Base-by-base conservation (phyloP, 2,797 vertebrate species). In the Semaprochilodus insignis region DNA sequence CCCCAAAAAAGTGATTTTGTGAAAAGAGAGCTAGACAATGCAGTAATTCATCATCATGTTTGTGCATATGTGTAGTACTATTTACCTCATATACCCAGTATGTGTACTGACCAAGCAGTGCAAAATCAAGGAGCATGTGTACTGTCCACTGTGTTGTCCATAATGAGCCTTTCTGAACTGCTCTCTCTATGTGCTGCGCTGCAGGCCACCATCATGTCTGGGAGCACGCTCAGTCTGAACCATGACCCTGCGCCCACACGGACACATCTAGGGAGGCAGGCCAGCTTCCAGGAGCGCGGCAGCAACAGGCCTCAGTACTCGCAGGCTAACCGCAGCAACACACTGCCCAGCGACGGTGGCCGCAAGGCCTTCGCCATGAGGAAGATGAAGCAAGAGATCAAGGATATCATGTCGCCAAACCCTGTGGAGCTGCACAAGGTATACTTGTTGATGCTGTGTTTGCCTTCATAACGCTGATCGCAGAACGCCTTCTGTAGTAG, bases 131-230 rank as follows among this genome's bases (percentile, higher is more conserved):
- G 27, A 81, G 36, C 71, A 8, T 83, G 65, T 78, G 65, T 75
- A 13, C 36, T 55, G 3, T 34, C 34, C 15, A 15, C 25, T 80
- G 73, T 66, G 54, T n/a, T 6, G 19, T 52, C 25, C 75, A 59
- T 51, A 72, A 63, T n/a, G 71, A 78, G 40, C 65, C 27, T 6
- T 62, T 76, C 59, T 81, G 51, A 48, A 40, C 72, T 51, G 27
- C 13, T 25, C 34, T 70, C 1, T 67, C 16, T 44, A 4, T 83
- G 75, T 81, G 19, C 52, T 65, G n/a, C 82, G 80, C 78, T 93
- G 74, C 91, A 99, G 98, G 98, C 98, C 66, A 98, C 98, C 89
- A 99, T 99, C 92, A 99, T 99, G 98, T 99, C 97, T 21, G 97
- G 98, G 91, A 99, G 98, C 91, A 98, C 95, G 78, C 92, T 98